These are phyloP conservation scores for Cotesia vestalis DNA, from an alignment of 1,140 invertebrate species.

Conservation along the genomic window DNA sequence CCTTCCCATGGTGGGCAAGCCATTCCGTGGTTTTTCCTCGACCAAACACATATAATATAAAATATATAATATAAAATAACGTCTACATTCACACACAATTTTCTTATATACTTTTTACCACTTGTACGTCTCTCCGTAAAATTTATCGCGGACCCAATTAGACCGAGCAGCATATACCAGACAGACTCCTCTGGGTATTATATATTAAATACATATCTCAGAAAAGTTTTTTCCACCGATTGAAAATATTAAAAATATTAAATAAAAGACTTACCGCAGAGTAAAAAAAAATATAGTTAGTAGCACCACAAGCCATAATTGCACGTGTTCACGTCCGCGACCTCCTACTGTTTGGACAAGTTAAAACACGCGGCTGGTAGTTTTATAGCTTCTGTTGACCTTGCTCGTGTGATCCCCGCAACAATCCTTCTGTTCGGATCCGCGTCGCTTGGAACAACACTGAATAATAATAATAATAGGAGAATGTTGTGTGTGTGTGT, in stretches of 20 bases:
- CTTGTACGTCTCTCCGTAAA: constrained; percentile 11
- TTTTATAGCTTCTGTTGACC: constrained; percentile 52
- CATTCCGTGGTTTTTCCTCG: neutral
- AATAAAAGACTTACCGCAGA: constrained; percentile 10
- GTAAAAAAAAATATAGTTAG: constrained; percentile 9
- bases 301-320: constrained; percentile 11
- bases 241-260: too few species aligned
- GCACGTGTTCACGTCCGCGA: constrained; percentile 30
- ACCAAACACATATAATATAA: neutral
- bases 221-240: too few species aligned
- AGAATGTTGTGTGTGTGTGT: neutral
- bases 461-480: too few species aligned
- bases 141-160: constrained; percentile 41
- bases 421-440: constrained; percentile 16
- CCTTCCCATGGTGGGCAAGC: neutral
- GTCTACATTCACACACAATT: too few species aligned
- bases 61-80: neutral
- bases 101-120: constrained; percentile 1
- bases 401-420: constrained; percentile 36
- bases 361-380: constrained; percentile 40
- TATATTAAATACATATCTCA: too few species aligned
- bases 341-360: constrained; percentile 37
- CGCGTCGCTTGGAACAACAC: neutral
- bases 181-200: neutral
- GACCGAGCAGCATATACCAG: constrained; percentile 10